phyloP scores from a whole-genome alignment of 92 coral and sea anemone species.

The Hydrozoanthus gracilis region DNA sequence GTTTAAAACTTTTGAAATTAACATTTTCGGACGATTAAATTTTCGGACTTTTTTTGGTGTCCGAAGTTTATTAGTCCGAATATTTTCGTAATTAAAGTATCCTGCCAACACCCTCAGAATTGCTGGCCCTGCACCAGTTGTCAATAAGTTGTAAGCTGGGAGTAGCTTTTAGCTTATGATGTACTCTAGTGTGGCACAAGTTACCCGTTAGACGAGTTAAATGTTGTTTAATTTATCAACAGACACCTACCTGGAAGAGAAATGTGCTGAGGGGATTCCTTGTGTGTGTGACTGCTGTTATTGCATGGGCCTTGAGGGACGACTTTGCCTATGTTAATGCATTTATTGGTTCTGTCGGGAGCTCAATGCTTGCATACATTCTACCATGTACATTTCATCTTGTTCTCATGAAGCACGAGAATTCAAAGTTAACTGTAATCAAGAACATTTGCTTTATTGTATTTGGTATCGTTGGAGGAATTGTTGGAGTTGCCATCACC shows the following conservation, averaged over 20 bases:
- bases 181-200: neutral
- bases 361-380: conserved; percentile 86
- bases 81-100: too few species aligned
- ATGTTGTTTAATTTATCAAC: neutral
- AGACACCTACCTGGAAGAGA: conserved; percentile 86
- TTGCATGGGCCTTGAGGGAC: conserved; percentile 72
- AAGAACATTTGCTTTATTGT: conserved; percentile 72
- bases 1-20: too few species aligned
- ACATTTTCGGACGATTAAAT: too few species aligned
- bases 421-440: conserved; percentile 70
- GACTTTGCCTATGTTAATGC: conserved; percentile 91
- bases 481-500: conserved; percentile 87
- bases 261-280: conserved; percentile 72
- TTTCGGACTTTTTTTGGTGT: too few species aligned
- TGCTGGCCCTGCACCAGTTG: too few species aligned
- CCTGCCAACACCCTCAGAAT: too few species aligned
- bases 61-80: too few species aligned
- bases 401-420: conserved; percentile 70
- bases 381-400: conserved; percentile 80
- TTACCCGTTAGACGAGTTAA: neutral
- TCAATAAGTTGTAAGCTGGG: too few species aligned
- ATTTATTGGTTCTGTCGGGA: conserved; percentile 84
- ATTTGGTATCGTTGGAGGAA: conserved; percentile 87
- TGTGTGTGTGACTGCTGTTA: conserved; percentile 72
- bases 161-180: too few species aligned